A percentile compares a stretch with the other conserved stretches of the same genome.
Conservation (phyloP, 2,888 invertebrate species). For the Aspidiotus rigidus region DNA sequence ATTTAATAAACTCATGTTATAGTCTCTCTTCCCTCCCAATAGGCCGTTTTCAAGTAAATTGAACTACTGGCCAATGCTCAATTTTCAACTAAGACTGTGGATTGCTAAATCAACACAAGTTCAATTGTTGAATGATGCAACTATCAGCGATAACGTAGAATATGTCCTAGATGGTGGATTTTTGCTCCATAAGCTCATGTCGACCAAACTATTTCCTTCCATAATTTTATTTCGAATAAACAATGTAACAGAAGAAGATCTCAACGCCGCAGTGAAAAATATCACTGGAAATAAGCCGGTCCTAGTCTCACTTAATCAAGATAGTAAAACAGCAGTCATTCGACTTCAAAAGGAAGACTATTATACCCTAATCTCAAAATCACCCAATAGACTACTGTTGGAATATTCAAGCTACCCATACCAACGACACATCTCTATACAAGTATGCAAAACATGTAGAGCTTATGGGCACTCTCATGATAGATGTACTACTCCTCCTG, state of each 20-base stretch:
- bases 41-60: too few relatives aligned
- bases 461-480: neutral
- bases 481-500: neutral
- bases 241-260: constrained; percentile 4
- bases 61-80: too few relatives aligned
- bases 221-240: neutral
- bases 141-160: too few relatives aligned
- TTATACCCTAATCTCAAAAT: neutral
- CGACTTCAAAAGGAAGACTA: constrained; percentile 2
- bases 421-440: neutral
- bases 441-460: neutral
- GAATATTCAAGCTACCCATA: neutral
- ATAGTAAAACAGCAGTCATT: neutral
- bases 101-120: too few relatives aligned
- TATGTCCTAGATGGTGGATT: too few relatives aligned
- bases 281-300: neutral
- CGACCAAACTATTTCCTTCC: neutral
- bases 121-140: too few relatives aligned
- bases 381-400: neutral
- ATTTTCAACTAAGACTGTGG: too few relatives aligned
- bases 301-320: neutral
- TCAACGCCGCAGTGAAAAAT: neutral
- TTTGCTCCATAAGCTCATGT: too few relatives aligned
- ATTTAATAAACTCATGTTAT: too few relatives aligned
- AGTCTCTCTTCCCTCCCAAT: too few relatives aligned